phyloP scores from a whole-genome alignment of 2,797 vertebrate species.

The Sternotherus odoratus region DNA sequence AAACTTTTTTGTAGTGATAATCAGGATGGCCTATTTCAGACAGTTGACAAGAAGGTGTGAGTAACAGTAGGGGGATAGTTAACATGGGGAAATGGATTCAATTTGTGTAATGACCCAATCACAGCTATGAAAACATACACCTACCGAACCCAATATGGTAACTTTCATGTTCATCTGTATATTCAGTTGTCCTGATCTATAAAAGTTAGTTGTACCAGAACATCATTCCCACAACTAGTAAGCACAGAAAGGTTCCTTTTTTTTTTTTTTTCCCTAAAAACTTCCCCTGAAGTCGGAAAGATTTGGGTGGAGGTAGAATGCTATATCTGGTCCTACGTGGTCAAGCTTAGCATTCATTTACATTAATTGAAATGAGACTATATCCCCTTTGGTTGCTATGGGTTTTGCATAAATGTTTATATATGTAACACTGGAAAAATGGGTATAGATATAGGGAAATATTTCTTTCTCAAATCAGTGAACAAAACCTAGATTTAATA shows the following conservation, averaged over 20 bases:
- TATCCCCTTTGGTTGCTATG: not conserved
- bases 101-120: too few relatives aligned
- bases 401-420: not conserved
- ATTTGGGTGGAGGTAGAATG: not conserved
- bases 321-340: not conserved
- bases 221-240: not conserved
- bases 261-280: not conserved
- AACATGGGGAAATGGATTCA: too few relatives aligned
- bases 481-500: not conserved
- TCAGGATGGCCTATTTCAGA: too few relatives aligned
- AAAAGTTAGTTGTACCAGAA: not conserved
- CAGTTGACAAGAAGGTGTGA: too few relatives aligned
- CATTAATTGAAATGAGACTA: not conserved
- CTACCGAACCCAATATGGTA: fast-evolving
- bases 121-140: not conserved
- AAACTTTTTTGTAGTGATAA: too few relatives aligned
- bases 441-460: too few relatives aligned
- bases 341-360: not conserved
- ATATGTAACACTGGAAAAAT: not conserved
- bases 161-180: not conserved
- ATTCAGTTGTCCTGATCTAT: not conserved
- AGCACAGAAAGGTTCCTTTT: not conserved
- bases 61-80: too few relatives aligned
- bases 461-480: not conserved
- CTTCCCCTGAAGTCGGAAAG: fast-evolving